Conservation (phyloP, 2,888 invertebrate genomes). For the Junonia oenone region DNA sequence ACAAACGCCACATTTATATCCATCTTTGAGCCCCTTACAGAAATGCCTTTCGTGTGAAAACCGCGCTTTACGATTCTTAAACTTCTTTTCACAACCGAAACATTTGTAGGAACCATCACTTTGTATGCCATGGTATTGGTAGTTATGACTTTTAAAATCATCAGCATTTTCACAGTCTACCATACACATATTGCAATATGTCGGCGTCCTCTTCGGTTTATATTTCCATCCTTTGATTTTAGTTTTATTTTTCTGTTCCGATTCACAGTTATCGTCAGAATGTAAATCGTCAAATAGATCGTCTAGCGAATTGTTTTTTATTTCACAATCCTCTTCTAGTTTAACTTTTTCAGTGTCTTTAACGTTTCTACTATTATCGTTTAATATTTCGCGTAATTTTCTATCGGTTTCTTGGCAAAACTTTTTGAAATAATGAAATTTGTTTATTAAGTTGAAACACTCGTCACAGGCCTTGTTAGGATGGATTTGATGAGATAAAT, state of each 20-base stretch:
- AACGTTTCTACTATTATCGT: not conserved
- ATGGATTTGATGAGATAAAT: conserved; percentile 36
- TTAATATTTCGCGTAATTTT: conserved; percentile 42
- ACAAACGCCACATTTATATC: conserved; percentile 58
- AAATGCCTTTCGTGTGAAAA: conserved; percentile 52
- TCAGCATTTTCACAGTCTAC: conserved; percentile 42
- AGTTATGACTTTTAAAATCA: conserved; percentile 45
- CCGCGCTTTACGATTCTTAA: conserved; percentile 47
- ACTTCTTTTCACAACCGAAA: conserved; percentile 61
- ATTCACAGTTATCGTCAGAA: conserved; percentile 25
- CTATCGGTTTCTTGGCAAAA: conserved; percentile 49
- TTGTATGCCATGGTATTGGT: conserved; percentile 50
- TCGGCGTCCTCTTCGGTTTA: conserved; percentile 39
- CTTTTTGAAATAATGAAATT: conserved; percentile 52
- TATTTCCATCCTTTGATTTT: conserved; percentile 35
- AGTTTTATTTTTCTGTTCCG: conserved; percentile 22
- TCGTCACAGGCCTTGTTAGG: conserved; percentile 49
- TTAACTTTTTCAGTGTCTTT: conserved; percentile 19
- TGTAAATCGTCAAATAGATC: conserved; percentile 29
- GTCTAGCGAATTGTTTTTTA: not conserved
- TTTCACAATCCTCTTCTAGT: conserved; percentile 26
- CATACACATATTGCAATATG: conserved; percentile 56
- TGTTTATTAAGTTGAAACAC: conserved; percentile 48
- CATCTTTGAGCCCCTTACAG: conserved; percentile 59
- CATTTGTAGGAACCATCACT: conserved; percentile 50